Percentiles rank a stretch among this genome's conserved stretches.
phyloP scores from a whole-genome alignment of 2,797 vertebrate genomes.

The Ispidina picta region DNA sequence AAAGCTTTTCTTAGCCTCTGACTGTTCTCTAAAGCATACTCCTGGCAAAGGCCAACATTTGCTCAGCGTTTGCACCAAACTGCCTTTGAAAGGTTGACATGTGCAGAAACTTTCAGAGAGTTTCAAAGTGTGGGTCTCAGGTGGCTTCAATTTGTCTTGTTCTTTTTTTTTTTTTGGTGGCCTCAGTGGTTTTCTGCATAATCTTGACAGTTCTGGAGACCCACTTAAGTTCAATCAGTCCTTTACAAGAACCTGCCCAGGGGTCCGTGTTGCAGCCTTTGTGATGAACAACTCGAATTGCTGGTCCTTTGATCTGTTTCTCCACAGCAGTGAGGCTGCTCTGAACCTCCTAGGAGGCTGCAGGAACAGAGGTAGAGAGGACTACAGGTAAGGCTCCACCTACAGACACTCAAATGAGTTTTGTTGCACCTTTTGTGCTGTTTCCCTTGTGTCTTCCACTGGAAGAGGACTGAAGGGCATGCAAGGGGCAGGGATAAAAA shows the following conservation, averaged over 20 bases:
- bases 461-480: background rate
- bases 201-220: background rate
- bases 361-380: background rate
- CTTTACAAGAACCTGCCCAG: background rate
- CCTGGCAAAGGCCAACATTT: constrained; percentile 31
- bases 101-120: background rate
- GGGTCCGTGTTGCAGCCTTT: background rate
- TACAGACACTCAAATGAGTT: background rate
- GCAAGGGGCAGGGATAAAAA: background rate
- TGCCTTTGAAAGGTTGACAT: background rate
- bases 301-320: background rate
- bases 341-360: background rate
- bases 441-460: background rate
- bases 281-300: background rate
- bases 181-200: background rate
- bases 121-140: background rate
- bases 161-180: fast-evolving
- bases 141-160: background rate
- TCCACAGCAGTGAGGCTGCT: background rate
- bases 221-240: background rate
- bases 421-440: background rate
- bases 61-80: constrained; percentile 35
- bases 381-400: background rate
- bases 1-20: constrained; percentile 70
- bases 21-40: constrained; percentile 37